Evolutionary conservation across 1,140 invertebrate species (phyloP).

Genomic region (Stegodyphus mimosarum): DNA sequence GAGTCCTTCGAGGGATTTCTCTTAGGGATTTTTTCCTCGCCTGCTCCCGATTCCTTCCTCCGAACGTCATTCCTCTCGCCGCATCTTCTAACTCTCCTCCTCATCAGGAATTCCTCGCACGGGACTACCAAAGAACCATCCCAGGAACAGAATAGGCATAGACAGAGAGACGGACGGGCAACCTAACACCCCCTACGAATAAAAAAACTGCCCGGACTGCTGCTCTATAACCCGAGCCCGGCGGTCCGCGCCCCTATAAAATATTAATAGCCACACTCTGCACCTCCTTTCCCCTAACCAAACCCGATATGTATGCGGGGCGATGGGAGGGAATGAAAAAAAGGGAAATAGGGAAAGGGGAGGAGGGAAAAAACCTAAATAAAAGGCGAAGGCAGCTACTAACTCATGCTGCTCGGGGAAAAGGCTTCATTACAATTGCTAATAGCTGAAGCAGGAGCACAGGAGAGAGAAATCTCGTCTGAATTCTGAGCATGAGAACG

Average conservation of each 20-base stretch:
- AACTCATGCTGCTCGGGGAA: constrained; percentile 54
- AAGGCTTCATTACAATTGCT: constrained; percentile 59
- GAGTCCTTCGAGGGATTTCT: neutral
- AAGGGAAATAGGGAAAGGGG: constrained; percentile 2
- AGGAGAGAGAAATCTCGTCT: constrained; percentile 52
- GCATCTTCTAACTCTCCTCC: constrained; percentile 20
- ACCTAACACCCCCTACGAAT: constrained; percentile 26
- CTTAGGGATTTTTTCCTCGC: constrained; percentile 30
- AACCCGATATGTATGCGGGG: constrained; percentile 47
- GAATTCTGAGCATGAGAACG: constrained; percentile 56
- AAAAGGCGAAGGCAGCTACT: constrained; percentile 47
- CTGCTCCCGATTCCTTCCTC: constrained; percentile 4
- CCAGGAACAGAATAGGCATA: neutral
- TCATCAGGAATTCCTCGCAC: constrained; percentile 52
- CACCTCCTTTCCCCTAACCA: neutral
- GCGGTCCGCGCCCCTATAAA: constrained; percentile 53
- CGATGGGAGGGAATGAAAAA: constrained; percentile 14
- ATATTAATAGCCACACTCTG: constrained; percentile 56
- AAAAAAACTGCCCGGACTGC: constrained; percentile 7
- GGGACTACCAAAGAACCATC: constrained; percentile 22
- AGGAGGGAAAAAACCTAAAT: constrained; percentile 37
- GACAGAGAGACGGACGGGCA: constrained; percentile 26
- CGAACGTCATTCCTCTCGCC: constrained; percentile 6
- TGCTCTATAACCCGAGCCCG: constrained; percentile 3
- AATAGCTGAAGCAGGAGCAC: constrained; percentile 55